These are phyloP conservation scores for Drosophila testacea DNA, from an alignment of 2,888 invertebrate genomes.

Conservation along the genomic window DNA sequence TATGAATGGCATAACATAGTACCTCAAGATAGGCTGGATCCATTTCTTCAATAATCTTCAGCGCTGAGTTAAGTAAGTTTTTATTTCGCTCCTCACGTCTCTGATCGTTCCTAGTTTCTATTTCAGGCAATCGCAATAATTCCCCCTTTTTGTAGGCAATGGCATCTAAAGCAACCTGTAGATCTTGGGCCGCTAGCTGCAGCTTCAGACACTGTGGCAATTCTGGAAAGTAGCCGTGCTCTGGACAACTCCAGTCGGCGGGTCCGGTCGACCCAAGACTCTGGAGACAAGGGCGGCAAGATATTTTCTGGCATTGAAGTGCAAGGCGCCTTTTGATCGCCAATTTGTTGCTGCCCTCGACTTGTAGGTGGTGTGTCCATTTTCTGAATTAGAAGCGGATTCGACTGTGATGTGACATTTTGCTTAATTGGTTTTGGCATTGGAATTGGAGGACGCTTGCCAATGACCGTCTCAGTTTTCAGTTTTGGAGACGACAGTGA, in stretches of 20 bases:
- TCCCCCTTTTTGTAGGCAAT: background rate
- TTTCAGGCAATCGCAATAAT: background rate
- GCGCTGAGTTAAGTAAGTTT: background rate
- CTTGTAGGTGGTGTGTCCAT: background rate
- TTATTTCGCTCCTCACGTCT: background rate
- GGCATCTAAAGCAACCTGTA: background rate
- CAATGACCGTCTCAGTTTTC: too few relatives aligned
- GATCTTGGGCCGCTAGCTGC: background rate
- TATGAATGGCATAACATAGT: conserved; percentile 1
- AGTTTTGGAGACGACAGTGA: too few relatives aligned
- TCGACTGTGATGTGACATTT: background rate
- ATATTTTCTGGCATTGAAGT: too few relatives aligned
- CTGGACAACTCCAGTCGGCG: background rate
- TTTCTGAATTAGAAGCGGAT: too few relatives aligned
- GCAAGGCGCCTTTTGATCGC: too few relatives aligned
- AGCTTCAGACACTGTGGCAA: background rate
- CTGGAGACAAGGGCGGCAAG: background rate
- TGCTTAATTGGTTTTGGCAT: background rate
- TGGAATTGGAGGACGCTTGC: background rate
- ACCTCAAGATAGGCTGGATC: conserved; percentile 1
- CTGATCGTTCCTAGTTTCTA: background rate
- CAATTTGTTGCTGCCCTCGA: background rate
- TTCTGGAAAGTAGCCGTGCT: background rate
- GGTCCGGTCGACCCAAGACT: background rate
- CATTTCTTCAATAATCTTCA: conserved; percentile 4